phyloP scores from a whole-genome alignment of 2,888 invertebrate genomes.

The Ennomos erosarius region DNA sequence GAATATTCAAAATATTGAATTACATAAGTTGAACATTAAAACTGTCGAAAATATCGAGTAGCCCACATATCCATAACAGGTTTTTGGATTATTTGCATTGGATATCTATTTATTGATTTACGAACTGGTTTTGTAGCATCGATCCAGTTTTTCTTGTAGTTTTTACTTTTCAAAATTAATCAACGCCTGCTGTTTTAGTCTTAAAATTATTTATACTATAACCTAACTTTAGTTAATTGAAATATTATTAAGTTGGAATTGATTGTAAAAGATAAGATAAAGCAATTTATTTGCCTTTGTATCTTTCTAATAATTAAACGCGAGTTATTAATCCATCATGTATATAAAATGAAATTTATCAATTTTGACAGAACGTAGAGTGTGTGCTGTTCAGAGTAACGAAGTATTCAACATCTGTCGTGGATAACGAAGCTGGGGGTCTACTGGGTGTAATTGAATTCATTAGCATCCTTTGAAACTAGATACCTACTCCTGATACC shows the following conservation, averaged over 20 bases:
- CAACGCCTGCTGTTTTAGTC: conserved; percentile 23
- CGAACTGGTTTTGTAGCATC: conserved; percentile 48
- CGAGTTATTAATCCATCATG: too few relatives aligned
- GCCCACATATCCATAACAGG: conserved; percentile 38
- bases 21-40: conserved; percentile 13
- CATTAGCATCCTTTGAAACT: too few relatives aligned
- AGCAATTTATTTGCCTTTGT: not conserved
- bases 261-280: not conserved
- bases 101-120: conserved; percentile 53
- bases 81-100: conserved; percentile 46
- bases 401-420: too few relatives aligned
- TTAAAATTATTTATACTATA: not conserved
- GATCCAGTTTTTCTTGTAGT: conserved; percentile 44
- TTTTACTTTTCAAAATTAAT: conserved; percentile 37
- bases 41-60: conserved; percentile 7
- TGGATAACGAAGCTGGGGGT: too few relatives aligned
- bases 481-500: too few relatives aligned
- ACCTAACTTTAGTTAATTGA: not conserved
- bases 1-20: conserved; percentile 7
- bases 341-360: too few relatives aligned
- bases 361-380: too few relatives aligned
- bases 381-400: too few relatives aligned
- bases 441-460: too few relatives aligned
- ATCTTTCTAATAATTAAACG: not conserved
- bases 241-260: not conserved